phyloP scores from a whole-genome alignment of 2,797 vertebrate genomes.

The Agapornis canus region DNA sequence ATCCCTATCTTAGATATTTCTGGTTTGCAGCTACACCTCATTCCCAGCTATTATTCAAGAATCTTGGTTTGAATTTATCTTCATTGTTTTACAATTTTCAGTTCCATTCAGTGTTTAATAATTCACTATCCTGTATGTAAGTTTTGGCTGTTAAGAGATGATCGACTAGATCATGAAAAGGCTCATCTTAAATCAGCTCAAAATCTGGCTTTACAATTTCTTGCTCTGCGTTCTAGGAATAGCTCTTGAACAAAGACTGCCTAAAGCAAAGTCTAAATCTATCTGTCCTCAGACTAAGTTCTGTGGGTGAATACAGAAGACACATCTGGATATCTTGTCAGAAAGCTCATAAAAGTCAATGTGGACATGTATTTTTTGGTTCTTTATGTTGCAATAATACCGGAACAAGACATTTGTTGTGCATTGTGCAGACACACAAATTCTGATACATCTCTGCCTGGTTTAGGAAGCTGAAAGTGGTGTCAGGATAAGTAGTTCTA shows the following conservation, averaged over 20 bases:
- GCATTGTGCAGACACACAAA: not conserved
- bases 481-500: not conserved
- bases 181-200: not conserved
- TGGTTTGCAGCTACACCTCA: conserved; percentile 14
- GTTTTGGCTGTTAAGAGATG: not conserved
- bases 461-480: not conserved
- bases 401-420: not conserved
- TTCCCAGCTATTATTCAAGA: conserved; percentile 1
- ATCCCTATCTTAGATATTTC: not conserved
- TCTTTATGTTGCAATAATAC: not conserved
- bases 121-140: not conserved
- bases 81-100: conserved; percentile 16
- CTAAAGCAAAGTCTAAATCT: not conserved
- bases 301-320: not conserved
- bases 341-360: not conserved
- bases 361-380: not conserved
- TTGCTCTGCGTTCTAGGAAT: not conserved
- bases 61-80: not conserved
- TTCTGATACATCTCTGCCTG: not conserved
- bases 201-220: not conserved
- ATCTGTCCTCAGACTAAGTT: not conserved
- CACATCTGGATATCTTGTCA: not conserved
- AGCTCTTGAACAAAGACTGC: not conserved
- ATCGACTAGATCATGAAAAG: not conserved
- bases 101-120: not conserved